A percentile compares a stretch with the other conserved stretches of the same genome.
Conservation (phyloP, 2,797 vertebrate species). For the Molothrus aeneus region DNA sequence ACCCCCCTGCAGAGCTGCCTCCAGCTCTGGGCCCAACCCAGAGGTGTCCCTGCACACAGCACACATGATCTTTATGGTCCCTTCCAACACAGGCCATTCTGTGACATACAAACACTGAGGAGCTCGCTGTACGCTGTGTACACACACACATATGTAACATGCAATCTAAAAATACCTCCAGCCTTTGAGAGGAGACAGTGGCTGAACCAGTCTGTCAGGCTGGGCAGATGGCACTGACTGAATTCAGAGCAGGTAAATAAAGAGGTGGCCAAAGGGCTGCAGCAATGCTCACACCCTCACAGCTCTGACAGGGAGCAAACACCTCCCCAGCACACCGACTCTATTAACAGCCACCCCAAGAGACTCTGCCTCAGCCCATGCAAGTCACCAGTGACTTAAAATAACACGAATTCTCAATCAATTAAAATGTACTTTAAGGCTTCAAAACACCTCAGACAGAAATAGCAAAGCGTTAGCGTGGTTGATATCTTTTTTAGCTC, state of each 20-base stretch:
- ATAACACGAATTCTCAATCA: not conserved
- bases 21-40: not conserved
- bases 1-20: not conserved
- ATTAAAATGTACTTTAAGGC: not conserved
- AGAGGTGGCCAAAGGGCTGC: not conserved
- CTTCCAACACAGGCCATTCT: not conserved
- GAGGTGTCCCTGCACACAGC: not conserved
- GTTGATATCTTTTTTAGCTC: not conserved
- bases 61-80: rapidly evolving
- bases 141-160: not conserved
- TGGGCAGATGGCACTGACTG: not conserved
- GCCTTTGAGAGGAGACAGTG: not conserved
- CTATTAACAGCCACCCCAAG: not conserved
- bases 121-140: not conserved
- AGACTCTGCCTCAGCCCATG: not conserved
- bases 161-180: not conserved
- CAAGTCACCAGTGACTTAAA: not conserved
- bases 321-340: not conserved
- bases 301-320: not conserved
- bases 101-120: rapidly evolving
- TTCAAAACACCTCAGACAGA: not conserved
- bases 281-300: not conserved
- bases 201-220: not conserved
- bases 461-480: not conserved
- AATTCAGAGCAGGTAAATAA: not conserved